Percentiles rank a stretch among this genome's conserved stretches.
These are phyloP conservation scores for Triplophysa dalaica DNA, from an alignment of 2,113 vertebrate genomes.

Conservation along the genomic window DNA sequence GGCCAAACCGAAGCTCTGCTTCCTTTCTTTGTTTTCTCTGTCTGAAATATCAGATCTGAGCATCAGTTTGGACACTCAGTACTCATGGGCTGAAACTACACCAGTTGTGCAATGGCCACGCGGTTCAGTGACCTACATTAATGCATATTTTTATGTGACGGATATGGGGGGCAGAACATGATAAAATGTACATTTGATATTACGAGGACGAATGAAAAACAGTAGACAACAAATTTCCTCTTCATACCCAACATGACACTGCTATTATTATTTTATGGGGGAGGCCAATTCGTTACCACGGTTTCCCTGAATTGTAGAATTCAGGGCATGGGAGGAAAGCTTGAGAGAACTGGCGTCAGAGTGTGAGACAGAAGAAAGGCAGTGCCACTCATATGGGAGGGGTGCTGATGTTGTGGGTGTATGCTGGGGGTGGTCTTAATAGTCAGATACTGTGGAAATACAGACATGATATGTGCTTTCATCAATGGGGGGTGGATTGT, in stretches of 20 bases:
- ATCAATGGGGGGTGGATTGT: conserved; percentile 21
- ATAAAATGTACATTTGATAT: conserved; percentile 41
- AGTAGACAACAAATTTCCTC: conserved; percentile 20
- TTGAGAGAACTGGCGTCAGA: conserved; percentile 54
- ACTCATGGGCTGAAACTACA: neutral
- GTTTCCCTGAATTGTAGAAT: conserved; percentile 9
- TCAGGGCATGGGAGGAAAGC: conserved; percentile 27
- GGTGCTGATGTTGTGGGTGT: conserved; percentile 19
- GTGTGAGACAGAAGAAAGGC: neutral
- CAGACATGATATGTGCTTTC: conserved; percentile 26
- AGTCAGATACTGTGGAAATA: conserved; percentile 28
- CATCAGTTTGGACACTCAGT: conserved; percentile 19
- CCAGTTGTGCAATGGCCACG: neutral
- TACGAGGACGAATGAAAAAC: conserved; percentile 22
- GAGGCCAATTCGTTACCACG: conserved; percentile 25
- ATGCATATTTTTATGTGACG: neutral
- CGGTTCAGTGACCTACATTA: neutral
- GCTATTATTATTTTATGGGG: conserved; percentile 49
- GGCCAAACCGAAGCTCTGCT: conserved; percentile 57
- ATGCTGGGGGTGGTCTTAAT: conserved; percentile 24
- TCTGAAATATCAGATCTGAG: conserved; percentile 44
- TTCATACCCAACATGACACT: conserved; percentile 27
- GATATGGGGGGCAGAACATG: conserved; percentile 44
- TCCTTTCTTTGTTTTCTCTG: conserved; percentile 59
- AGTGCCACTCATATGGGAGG: conserved; percentile 29